Base-by-base conservation (phyloP, 2,888 invertebrate species). In the Clunio marinus region DNA sequence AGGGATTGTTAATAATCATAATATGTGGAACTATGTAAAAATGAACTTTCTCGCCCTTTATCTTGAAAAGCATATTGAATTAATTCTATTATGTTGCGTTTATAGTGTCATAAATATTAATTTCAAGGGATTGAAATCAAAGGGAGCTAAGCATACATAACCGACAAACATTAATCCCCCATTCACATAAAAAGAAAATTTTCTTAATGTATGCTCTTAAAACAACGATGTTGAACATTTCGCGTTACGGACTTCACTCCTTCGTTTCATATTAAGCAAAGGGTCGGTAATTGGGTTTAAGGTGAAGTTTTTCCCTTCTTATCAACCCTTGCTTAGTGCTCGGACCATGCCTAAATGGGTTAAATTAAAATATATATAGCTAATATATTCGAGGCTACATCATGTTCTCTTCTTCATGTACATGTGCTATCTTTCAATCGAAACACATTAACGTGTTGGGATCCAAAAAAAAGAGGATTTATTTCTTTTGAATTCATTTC, bases 61-160 rank as follows among this genome's bases (percentile, higher is more conserved):
- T 63, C 63, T 63, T 25, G 24, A 45, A 60, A 63, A 63, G 62
- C 63, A 63, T 63, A 63, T 63, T 63, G 63, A 63, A 63, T 63
- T 63, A 63, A 63, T 63, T 63, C 63, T 27, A 63, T 63, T 63
- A 63, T 63, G 45, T 41, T 63, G 46, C 63, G 63, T 63, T 63
- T 63, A 63, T 63, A 20, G 63, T 46, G 25, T 46, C 63, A 63
- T 63, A 63, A 63, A 63, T 63, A 63, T 63, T 63, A 63, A 63
- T 63, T 63, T 22, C n/a, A 45, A 20, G 51, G 20, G 17, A 51
- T 17, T 17, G 4, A 51, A 51, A 41, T 15, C n/a, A 13, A 7
- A 22, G 51, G 22, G 22, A 20, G 51, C 51, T 41, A n/a, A 41
- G n/a, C 41, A 41, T n/a, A 41, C 41, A 41, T 2, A 10, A 41